Percentiles rank a stretch among this genome's conserved stretches.
Evolutionary conservation across 2,113 vertebrate genomes (phyloP).

Genomic region (Sylvietta virens): DNA sequence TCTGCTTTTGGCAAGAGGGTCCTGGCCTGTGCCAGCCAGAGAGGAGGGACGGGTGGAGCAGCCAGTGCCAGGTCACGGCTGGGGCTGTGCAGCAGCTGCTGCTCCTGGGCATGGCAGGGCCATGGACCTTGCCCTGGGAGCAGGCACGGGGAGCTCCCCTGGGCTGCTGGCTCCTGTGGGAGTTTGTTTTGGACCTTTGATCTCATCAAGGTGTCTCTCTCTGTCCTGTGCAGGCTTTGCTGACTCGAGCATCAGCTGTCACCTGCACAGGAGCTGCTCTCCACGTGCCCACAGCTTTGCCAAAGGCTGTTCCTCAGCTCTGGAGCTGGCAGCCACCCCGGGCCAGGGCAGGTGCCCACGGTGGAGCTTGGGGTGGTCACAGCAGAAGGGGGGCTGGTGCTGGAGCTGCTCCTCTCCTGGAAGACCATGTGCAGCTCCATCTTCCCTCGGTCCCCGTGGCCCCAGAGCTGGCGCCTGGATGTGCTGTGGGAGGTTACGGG

Average conservation of each 20-base stretch:
- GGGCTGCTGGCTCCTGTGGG: not conserved
- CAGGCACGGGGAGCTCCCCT: accelerated
- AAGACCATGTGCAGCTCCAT: not conserved
- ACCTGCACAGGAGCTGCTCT: not conserved
- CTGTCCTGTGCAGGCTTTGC: not conserved
- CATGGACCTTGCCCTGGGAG: not conserved
- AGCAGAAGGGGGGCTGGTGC: not conserved
- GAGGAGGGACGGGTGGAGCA: not conserved
- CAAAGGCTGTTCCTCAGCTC: not conserved
- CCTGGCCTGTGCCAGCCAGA: not conserved
- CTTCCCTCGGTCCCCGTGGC: accelerated
- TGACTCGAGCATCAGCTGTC: not conserved
- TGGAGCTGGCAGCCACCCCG: not conserved
- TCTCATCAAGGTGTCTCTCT: not conserved
- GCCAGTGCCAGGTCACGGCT: accelerated
- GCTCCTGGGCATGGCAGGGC: not conserved
- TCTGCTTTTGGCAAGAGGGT: not conserved
- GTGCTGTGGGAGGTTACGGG: not conserved
- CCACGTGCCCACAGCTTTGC: not conserved
- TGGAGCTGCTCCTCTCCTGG: not conserved
- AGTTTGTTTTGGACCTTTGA: not conserved
- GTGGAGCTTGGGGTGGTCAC: not conserved
- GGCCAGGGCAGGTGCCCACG: not conserved
- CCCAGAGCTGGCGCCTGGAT: not conserved
- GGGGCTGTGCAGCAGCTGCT: not conserved